Base-by-base conservation (phyloP, 2,113 vertebrate genomes). In the Bos taurus region DNA sequence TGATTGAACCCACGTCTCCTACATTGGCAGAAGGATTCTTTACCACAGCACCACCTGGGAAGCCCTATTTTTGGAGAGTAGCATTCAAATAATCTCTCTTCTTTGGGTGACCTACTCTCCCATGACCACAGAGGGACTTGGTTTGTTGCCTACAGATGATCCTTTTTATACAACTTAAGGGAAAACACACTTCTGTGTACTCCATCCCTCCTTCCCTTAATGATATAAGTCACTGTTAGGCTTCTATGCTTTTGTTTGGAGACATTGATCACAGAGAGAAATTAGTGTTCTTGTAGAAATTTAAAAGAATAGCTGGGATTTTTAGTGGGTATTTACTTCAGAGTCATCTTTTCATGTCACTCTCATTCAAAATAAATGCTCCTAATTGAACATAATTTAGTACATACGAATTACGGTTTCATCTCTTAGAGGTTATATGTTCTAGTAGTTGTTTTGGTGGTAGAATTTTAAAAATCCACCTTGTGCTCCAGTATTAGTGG, bases 351-450 rank as follows among this genome's bases (percentile, higher is more conserved):
- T 83, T 94, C 57, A 83, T 78, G 13, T 89, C 46, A 95, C 6
- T 94, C 3, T 80, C 46, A 67, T 87, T 82, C 88, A 93, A 95
- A 97, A 80, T 62, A 90, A 92, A 60, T 94, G 52, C 11, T 87
- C 36, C 30, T 83, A 67, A 83, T 1, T n/a, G 50, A 95, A 91
- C 7, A 33, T 2, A 91, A 48, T 96, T 96, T 54, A 59, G 23
- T 93, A 56, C 74, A 59, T 23, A 82, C 59, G 33, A 71, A 28
- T 82, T 85, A 54, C 1, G n/a, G 40, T 83, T 95, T 93, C 81
- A 94, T 89, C 52, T 28, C 30, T 84, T n/a, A 28, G 6, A 71
- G 46, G 26, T 1, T 36, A 6, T 64, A 64, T 2, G 64, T 74
- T 90, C 88, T 57, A 88, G 30, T 67, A 86, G 10, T 86, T 93